Base-by-base conservation (phyloP, 2,888 invertebrate species). In the Drosophila ezoana region DNA sequence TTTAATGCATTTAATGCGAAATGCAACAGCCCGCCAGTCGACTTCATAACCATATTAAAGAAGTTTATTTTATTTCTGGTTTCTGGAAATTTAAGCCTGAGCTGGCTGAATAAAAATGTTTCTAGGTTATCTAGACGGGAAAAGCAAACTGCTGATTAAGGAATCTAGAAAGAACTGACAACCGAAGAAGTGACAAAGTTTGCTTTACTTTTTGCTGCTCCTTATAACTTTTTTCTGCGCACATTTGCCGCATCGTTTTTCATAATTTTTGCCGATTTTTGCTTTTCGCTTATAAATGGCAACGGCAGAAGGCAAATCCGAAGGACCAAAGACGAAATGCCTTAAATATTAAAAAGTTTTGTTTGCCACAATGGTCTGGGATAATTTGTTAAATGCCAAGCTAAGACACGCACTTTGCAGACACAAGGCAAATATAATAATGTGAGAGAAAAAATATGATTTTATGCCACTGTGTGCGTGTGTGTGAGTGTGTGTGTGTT, bases 351-450 rank as follows among this genome's bases (percentile, higher is more conserved):
- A 72, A 68, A 76, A 81, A 79, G 60, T 80, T 84, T 72, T 60
- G 45, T 35, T 48, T 1, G 20, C 16, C 62, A 56, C 78, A 79
- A 76, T 76, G 72, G 53, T 53, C 70, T 52, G 58, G 54, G 43
- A 76, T 82, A 85, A 85, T 86, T 86, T 86, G 87, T 82, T 87
- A 72, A 79, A 72, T 66, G 69, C 58, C 52, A 47, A 63, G 53
- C 62, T 14, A 41, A 43, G 45, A 18, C 48, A 52, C 45, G 44
- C 51, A 14, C 58, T 51, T 20, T 10, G 16, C 47, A n/a, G 41
- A 38, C 40, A 47, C 37, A 41, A 28, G 14, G 9, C 18, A 23
- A 48, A 56, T 57, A 47, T 28, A 52, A 51, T 61, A 72, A 68
- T 69, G 57, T 53, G 61, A 66, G 63, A 57, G 47, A 23, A 68